Evolutionary conservation across 2,797 vertebrate genomes (phyloP).

Genomic region (Leontocebus nigricollis): DNA sequence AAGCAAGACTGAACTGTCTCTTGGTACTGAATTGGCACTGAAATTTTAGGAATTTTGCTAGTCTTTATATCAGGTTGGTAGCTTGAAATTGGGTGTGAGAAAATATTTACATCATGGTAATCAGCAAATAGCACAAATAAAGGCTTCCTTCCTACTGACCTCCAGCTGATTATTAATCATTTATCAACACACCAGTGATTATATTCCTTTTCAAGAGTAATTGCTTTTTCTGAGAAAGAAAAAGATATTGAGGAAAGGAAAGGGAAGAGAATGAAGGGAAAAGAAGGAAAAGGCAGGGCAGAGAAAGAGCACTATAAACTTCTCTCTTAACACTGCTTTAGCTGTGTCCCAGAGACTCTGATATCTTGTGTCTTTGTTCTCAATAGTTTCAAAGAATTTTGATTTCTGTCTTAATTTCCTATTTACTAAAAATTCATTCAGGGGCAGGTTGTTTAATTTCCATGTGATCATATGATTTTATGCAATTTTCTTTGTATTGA

Average conservation of each 20-base stretch:
- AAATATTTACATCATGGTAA: background rate
- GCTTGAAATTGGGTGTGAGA: background rate
- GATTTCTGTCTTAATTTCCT: background rate
- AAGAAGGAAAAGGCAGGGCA: background rate
- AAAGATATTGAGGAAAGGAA: no score
- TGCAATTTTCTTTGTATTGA: no score
- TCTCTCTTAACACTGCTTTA: background rate
- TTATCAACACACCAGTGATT: background rate
- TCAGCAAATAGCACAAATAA: background rate
- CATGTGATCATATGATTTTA: background rate
- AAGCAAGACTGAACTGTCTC: background rate
- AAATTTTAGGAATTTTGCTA: background rate
- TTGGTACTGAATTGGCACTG: background rate
- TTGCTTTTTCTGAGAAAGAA: background rate
- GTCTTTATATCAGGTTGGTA: background rate
- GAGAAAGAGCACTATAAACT: background rate
- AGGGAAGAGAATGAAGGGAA: accelerated
- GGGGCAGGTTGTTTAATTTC: background rate
- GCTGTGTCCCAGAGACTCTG: background rate
- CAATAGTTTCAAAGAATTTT: background rate
- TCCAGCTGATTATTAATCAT: background rate
- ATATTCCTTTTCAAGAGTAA: background rate
- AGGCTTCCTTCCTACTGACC: background rate
- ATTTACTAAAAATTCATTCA: background rate
- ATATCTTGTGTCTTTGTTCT: background rate